Percentiles rank a stretch among this genome's conserved stretches.
Evolutionary conservation across 1,140 invertebrate species (phyloP).

Genomic region (Rhagoletis zephyria): DNA sequence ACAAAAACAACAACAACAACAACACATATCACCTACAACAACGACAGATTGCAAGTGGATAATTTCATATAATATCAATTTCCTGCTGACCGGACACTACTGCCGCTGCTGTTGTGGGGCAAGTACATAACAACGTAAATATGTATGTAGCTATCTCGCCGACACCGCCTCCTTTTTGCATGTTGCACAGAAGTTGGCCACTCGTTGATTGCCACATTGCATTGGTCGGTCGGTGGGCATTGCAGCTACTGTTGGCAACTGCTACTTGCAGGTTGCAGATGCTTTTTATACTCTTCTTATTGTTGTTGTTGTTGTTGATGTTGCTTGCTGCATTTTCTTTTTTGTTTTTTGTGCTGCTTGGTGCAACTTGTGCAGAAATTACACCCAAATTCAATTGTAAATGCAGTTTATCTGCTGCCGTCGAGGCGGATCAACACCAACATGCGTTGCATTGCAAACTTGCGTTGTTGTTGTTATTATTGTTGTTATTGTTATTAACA

Average conservation of each 20-base stretch:
- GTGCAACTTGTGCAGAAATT: slow-evolving; percentile 33
- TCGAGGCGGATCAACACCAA: background rate
- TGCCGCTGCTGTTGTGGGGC: background rate
- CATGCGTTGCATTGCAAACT: background rate
- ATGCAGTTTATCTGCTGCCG: slow-evolving; percentile 30
- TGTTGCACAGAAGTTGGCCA: slow-evolving; percentile 25
- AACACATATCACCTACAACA: background rate
- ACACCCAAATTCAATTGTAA: slow-evolving; percentile 54
- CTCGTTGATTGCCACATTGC: slow-evolving; percentile 14
- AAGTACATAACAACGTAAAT: no score
- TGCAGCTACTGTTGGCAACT: background rate
- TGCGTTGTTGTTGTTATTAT: background rate
- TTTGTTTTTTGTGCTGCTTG: background rate
- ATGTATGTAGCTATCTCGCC: background rate
- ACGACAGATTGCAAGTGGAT: slow-evolving; percentile 43
- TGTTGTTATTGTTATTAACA: background rate
- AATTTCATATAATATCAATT: slow-evolving; percentile 51
- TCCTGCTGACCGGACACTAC: background rate
- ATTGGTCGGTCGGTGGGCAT: background rate
- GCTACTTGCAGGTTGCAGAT: slow-evolving; percentile 11
- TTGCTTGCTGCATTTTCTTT: no score
- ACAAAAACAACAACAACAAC: background rate
- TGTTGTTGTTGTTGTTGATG: slow-evolving; percentile 1
- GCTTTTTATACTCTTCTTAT: background rate
- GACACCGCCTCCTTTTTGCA: slow-evolving; percentile 22